phyloP scores from a whole-genome alignment of 2,797 vertebrate genomes.

The Melanotaenia trifasciata region DNA sequence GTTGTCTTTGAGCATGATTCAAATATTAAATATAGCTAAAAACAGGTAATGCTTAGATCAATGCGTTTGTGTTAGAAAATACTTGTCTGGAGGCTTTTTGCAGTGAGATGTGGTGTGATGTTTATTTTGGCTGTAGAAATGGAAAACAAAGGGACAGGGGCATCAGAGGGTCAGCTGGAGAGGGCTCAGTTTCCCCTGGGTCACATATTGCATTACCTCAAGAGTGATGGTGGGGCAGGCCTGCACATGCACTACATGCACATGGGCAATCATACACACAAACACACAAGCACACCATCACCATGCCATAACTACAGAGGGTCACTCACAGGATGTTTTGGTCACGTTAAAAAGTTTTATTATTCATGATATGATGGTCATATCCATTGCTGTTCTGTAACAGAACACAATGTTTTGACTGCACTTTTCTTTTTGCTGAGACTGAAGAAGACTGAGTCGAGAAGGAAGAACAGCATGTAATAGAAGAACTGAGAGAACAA shows the following conservation, averaged over 20 bases:
- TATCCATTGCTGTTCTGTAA: conserved; percentile 1
- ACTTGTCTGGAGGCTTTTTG: conserved; percentile 12
- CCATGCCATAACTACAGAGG: conserved; percentile 4
- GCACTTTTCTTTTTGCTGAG: not conserved
- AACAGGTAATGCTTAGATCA: conserved; percentile 31
- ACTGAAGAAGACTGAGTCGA: not conserved
- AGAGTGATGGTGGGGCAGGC: conserved; percentile 36
- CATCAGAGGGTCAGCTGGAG: conserved; percentile 45
- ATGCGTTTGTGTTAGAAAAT: conserved; percentile 14
- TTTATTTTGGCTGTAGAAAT: conserved; percentile 39
- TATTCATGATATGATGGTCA: not conserved
- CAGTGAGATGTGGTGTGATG: not conserved
- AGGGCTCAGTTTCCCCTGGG: conserved; percentile 51
- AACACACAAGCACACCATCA: conserved; percentile 6
- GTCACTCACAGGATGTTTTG: not conserved
- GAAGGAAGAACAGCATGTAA: not conserved
- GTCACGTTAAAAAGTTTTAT: not conserved
- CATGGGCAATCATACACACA: not conserved
- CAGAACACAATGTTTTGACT: conserved; percentile 2
- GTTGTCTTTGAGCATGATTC: conserved; percentile 38
- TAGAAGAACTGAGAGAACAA: conserved; percentile 14
- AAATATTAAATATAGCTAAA: conserved; percentile 33
- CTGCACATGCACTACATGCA: conserved; percentile 9
- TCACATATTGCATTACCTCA: conserved; percentile 65
- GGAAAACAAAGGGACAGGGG: conserved; percentile 35